These are phyloP conservation scores for Ptychodera flava DNA, from an alignment of 35 echinoderm and acorn worm genomes.

Conservation along the genomic window DNA sequence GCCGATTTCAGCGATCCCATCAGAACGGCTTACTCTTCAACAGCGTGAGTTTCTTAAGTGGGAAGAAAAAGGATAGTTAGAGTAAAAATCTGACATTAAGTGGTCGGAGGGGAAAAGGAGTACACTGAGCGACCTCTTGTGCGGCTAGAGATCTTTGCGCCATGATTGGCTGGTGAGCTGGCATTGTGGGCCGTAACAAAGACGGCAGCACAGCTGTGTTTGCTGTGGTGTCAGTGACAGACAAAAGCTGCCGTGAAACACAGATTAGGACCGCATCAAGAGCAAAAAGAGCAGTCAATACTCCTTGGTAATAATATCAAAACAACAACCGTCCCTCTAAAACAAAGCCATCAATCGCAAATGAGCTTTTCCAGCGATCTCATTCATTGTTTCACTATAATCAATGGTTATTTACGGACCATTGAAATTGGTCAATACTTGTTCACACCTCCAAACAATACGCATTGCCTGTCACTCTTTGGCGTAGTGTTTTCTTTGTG, in stretches of 20 bases:
- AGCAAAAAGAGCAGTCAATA: background rate
- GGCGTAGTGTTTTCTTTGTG: background rate
- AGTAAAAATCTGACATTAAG: no score
- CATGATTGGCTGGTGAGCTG: no score
- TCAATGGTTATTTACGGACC: background rate
- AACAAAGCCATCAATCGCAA: background rate
- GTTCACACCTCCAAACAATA: background rate
- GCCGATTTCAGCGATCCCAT: no score
- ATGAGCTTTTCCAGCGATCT: background rate
- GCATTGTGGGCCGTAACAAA: background rate
- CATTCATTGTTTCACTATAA: background rate
- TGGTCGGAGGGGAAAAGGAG: no score
- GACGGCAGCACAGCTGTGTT: background rate
- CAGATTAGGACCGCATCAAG: background rate
- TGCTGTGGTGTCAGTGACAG: background rate
- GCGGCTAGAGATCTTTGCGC: no score
- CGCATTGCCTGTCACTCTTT: background rate
- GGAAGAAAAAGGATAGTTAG: no score
- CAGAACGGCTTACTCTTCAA: no score
- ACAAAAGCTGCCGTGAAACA: background rate
- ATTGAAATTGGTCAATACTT: background rate
- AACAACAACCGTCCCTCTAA: background rate
- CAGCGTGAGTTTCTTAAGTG: background rate
- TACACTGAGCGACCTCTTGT: no score
- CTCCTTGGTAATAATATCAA: background rate